Evolutionary conservation across 2,888 invertebrate genomes (phyloP), one percentile per base, ranked within the genome.

Genomic region (Chymomyza procnemis): DNA sequence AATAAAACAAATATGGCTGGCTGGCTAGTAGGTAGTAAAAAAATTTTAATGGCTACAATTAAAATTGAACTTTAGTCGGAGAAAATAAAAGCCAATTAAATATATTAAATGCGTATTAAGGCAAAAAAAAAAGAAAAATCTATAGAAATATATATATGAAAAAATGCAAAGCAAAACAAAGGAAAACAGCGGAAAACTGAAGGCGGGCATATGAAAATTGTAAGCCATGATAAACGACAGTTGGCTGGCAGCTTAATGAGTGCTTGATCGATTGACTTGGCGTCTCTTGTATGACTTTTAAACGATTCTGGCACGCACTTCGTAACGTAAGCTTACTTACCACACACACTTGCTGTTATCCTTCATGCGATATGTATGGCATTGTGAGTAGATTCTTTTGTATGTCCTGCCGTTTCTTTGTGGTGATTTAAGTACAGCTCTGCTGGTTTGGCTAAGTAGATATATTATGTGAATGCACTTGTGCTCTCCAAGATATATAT

Each of bases 1-100:
- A n/a, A n/a, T n/a, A n/a, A n/a, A n/a, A n/a, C n/a, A n/a, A n/a
- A n/a, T n/a, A n/a, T n/a, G n/a, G n/a, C n/a, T n/a, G n/a, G n/a
- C n/a, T 71, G 71, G 66, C 59, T 66, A 41, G 34, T 72, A 71
- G 41, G 48, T n/a, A n/a, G n/a, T n/a, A n/a, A n/a, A n/a, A 61
- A 41, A 65, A 50, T 48, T 50, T 71, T 30, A 66, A 59, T 50
- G 66, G 59, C 16, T 1, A 63, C 47, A 64, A 69, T 69, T 68
- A 71, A 71, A 72, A 57, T 73, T 62, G 60, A 71, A 67, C 73
- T 67, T 67, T 67, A 48, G 59, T 19, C 34, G 34, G 34, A 12
- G 34, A 41, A 41, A 41, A 41, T 41, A 41, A 41, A 41, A 12
- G 62, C 59, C 67, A 71, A 71, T 71, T 71, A 71, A 60, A 57